Evolutionary conservation across 2,888 invertebrate genomes (phyloP).

Genomic region (Hirtodrosophila cameraria): DNA sequence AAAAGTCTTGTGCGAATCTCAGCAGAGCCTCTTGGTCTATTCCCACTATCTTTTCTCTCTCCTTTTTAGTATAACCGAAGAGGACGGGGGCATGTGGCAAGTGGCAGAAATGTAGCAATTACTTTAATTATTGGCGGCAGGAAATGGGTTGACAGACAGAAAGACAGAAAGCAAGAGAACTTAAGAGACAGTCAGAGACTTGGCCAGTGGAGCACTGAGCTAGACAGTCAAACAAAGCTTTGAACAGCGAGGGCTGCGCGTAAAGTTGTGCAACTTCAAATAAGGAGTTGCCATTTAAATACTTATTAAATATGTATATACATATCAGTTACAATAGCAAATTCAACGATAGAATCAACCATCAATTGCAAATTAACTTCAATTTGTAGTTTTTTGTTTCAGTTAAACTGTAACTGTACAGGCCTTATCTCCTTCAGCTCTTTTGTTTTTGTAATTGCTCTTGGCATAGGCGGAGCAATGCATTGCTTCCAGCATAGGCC

Average conservation of each 20-base stretch:
- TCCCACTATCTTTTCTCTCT: not conserved
- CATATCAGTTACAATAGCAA: no score
- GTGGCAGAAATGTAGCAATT: constrained; percentile 78
- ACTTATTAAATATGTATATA: no score
- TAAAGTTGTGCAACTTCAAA: not conserved
- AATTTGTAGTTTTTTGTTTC: no score
- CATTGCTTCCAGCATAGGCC: no score
- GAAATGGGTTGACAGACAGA: constrained; percentile 74
- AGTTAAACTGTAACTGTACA: no score
- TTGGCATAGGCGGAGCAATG: no score
- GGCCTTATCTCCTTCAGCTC: no score
- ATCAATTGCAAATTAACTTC: no score
- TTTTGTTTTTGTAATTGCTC: no score
- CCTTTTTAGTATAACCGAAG: no score
- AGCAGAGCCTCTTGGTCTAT: constrained; percentile 23
- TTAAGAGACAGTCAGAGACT: not conserved
- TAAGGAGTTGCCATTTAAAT: not conserved
- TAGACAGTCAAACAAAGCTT: constrained; percentile 13
- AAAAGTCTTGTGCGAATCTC: constrained; percentile 50
- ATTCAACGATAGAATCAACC: no score
- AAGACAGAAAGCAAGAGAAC: constrained; percentile 49
- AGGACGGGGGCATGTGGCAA: no score
- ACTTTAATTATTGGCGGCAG: constrained; percentile 80
- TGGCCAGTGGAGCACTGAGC: constrained; percentile 8
- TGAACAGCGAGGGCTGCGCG: constrained; percentile 21